Evolutionary conservation across 1,140 invertebrate genomes (phyloP).

Genomic region (Danaus plexippus): DNA sequence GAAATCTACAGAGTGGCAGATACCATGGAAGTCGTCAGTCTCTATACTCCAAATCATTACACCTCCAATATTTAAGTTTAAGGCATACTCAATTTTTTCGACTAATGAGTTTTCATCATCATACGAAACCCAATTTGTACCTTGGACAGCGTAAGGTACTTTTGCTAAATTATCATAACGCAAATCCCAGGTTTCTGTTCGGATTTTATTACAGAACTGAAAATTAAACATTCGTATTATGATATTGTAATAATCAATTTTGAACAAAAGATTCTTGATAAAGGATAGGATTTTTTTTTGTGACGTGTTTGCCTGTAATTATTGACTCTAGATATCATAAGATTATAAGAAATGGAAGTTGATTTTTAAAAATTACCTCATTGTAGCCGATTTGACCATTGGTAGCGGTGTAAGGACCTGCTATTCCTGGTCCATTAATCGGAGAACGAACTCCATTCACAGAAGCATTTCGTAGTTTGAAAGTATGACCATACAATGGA

Average conservation of each 20-base stretch:
- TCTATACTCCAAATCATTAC: constrained; percentile 84
- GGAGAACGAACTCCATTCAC: constrained; percentile 71
- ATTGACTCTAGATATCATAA: not conserved
- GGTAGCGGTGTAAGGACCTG: constrained; percentile 81
- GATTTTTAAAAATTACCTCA: constrained; percentile 68
- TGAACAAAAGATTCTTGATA: no score
- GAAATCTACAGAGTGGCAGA: constrained; percentile 71
- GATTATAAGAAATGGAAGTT: not conserved
- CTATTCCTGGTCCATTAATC: constrained; percentile 70
- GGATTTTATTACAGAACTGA: constrained; percentile 43
- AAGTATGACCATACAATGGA: constrained; percentile 79
- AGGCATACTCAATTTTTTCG: constrained; percentile 73
- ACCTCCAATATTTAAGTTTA: constrained; percentile 72
- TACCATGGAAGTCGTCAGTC: constrained; percentile 79
- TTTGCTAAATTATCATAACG: constrained; percentile 31
- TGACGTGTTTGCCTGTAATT: no score
- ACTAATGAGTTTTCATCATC: constrained; percentile 75
- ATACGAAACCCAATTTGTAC: constrained; percentile 82
- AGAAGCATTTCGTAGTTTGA: constrained; percentile 68
- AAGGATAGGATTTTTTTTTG: no score
- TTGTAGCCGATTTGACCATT: constrained; percentile 83
- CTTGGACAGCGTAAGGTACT: constrained; percentile 73
- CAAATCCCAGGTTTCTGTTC: constrained; percentile 39
- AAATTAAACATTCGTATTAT: constrained; percentile 3
- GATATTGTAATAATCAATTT: no score